Conservation (phyloP, 2,888 invertebrate genomes). For the Graphium colonna region DNA sequence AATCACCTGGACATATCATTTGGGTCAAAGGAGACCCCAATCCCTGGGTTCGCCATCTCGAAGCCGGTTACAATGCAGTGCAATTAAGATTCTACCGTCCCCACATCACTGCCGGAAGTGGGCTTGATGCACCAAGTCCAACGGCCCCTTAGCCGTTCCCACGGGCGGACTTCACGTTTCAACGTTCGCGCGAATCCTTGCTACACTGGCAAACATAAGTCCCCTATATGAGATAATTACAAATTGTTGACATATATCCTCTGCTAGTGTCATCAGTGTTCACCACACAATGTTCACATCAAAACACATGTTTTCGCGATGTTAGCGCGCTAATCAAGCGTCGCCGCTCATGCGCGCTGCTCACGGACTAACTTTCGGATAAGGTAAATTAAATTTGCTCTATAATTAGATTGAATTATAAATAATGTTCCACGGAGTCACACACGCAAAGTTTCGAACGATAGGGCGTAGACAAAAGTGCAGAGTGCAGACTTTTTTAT, state of each 20-base stretch:
- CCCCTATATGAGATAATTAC: slow-evolving; percentile 48
- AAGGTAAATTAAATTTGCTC: slow-evolving; percentile 55
- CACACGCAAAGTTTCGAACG: slow-evolving; percentile 72
- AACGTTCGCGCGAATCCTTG: slow-evolving; percentile 28
- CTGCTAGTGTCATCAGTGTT: slow-evolving; percentile 45
- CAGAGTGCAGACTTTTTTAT: slow-evolving; percentile 33
- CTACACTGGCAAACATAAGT: slow-evolving; percentile 35
- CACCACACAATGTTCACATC: slow-evolving; percentile 69
- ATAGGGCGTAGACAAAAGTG: slow-evolving; percentile 59
- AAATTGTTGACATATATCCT: slow-evolving; percentile 69
- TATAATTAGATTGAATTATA: slow-evolving; percentile 67
- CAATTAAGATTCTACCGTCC: slow-evolving; percentile 45
- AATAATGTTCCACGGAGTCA: slow-evolving; percentile 64
- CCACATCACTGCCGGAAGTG: slow-evolving; percentile 62
- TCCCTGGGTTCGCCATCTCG: slow-evolving; percentile 73
- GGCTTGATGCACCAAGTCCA: slow-evolving; percentile 34
- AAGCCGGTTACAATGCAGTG: slow-evolving; percentile 38
- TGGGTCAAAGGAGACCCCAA: slow-evolving; percentile 85
- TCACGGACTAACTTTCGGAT: slow-evolving; percentile 54
- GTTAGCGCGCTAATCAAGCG: slow-evolving; percentile 47
- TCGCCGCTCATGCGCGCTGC: slow-evolving; percentile 48
- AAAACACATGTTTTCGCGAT: slow-evolving; percentile 74
- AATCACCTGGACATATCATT: slow-evolving; percentile 83
- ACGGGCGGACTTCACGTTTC: slow-evolving; percentile 33
- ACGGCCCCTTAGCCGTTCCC: slow-evolving; percentile 47